Base-by-base conservation (phyloP, 2,797 vertebrate species). In the Catostomus latipinnis region DNA sequence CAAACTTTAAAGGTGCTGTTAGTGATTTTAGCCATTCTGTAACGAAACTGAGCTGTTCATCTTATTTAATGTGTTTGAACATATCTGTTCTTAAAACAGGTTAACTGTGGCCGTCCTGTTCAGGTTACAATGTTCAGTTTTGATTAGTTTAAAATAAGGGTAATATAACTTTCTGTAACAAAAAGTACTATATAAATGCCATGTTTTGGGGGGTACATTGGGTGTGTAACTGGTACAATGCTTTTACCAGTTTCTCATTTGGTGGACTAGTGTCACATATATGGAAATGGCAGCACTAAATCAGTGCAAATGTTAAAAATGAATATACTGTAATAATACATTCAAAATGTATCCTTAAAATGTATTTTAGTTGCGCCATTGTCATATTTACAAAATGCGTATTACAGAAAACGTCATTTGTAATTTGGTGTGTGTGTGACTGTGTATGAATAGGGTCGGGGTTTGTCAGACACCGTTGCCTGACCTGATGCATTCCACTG, bases 401-500 rank as follows among this genome's bases (percentile, higher is more conserved):
- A 34, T 34, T 34, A 34, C 34, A 34, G 34, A 34, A 34, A 34
- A 34, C 0, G 34, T 18, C 18, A 34, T 34, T 34, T 34, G 34
- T 34, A 34, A 22, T 22, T 22, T 22, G 22, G 22, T 22, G 34
- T 34, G 14, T 77, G 8, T 71, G 50, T 65, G 60, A 56, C 1
- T 63, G 72, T 57, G 56, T 62, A 9, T 76, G 22, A 12, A 12
- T 61, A 8, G 5, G 54, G 54, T n/a, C 8, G n/a, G 46, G 49
- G 18, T 78, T 63, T 77, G 53, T 82, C 46, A 52, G 54, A 66
- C 34, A 45, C 53, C 1, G 6, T 63, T 80, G 54, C 71, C 74
- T 78, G 71, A 68, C 57, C 49, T 62, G 76, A 71, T 86, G 83
- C 88, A 87, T 87, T 52, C 74, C 63, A 77, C 10, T 75, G 76